Evolutionary conservation across 2,797 vertebrate species (phyloP).

Genomic region (Enteromius unitaeniatus): DNA sequence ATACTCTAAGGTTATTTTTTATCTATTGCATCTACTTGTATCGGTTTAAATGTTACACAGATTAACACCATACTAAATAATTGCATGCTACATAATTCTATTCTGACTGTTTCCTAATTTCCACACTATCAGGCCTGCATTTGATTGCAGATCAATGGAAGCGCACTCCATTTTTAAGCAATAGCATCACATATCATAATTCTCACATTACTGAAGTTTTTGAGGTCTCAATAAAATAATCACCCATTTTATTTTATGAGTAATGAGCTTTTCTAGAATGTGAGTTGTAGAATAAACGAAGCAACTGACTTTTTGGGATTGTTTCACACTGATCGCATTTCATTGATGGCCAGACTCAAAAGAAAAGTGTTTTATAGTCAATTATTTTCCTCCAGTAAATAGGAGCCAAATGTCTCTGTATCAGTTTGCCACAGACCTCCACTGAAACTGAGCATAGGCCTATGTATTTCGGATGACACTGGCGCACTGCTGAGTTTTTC

Average conservation of each 20-base stretch:
- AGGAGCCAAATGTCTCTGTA: conserved; percentile 25
- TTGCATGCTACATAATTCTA: not conserved
- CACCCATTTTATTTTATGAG: conserved; percentile 12
- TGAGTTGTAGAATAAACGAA: conserved; percentile 6
- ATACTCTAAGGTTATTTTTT: conserved; percentile 6
- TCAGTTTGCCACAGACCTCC: conserved; percentile 68
- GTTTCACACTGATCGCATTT: conserved; percentile 30
- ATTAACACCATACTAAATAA: not conserved
- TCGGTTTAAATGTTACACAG: not conserved
- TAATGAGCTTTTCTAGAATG: conserved; percentile 16
- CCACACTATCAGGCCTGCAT: not conserved
- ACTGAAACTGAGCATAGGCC: conserved; percentile 52
- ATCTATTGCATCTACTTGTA: conserved; percentile 18
- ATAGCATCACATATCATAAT: not conserved
- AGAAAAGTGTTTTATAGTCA: conserved; percentile 14
- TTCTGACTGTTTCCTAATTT: not conserved
- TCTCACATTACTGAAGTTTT: not conserved
- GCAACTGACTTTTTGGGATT: conserved; percentile 18
- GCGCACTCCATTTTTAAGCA: not conserved
- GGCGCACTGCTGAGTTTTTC: conserved; percentile 67
- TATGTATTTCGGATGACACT: conserved; percentile 25
- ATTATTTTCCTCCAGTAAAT: not conserved
- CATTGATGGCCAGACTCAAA: conserved; percentile 3
- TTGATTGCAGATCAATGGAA: not conserved
- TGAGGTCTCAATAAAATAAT: conserved; percentile 22